Percentiles rank a stretch among this genome's conserved stretches.
These are phyloP conservation scores for Crenichthys baileyi DNA, from an alignment of 2,797 vertebrate genomes.

Conservation along the genomic window DNA sequence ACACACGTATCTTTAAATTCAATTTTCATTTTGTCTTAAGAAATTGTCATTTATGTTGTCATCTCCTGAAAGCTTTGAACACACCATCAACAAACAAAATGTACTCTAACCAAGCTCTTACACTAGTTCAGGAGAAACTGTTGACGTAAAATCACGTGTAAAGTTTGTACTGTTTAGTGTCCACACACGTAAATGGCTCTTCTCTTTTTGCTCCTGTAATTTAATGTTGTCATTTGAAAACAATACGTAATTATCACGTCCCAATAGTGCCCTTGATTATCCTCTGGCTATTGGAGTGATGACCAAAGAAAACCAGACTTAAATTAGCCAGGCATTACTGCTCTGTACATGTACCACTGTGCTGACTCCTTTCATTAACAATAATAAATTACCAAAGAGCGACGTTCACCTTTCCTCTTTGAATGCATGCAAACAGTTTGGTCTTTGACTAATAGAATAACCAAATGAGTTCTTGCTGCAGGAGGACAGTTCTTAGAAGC, in stretches of 20 bases:
- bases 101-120: background rate
- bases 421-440: constrained; percentile 45
- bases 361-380: constrained; percentile 18
- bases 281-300: background rate
- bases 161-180: background rate
- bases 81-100: background rate
- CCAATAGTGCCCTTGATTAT: background rate
- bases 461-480: constrained; percentile 18
- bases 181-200: background rate
- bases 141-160: background rate
- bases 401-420: constrained; percentile 25
- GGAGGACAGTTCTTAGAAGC: background rate
- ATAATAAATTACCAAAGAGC: constrained; percentile 17
- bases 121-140: background rate
- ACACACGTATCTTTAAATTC: background rate
- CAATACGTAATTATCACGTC: background rate
- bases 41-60: background rate
- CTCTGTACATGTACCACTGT: constrained; percentile 14
- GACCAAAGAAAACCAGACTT: background rate
- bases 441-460: constrained; percentile 27
- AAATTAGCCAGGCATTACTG: constrained; percentile 8
- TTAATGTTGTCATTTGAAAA: background rate
- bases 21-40: background rate
- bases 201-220: background rate
- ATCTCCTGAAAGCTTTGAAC: background rate